Conservation (phyloP, 2,888 invertebrate species). For the Ophioninae sp. region DNA sequence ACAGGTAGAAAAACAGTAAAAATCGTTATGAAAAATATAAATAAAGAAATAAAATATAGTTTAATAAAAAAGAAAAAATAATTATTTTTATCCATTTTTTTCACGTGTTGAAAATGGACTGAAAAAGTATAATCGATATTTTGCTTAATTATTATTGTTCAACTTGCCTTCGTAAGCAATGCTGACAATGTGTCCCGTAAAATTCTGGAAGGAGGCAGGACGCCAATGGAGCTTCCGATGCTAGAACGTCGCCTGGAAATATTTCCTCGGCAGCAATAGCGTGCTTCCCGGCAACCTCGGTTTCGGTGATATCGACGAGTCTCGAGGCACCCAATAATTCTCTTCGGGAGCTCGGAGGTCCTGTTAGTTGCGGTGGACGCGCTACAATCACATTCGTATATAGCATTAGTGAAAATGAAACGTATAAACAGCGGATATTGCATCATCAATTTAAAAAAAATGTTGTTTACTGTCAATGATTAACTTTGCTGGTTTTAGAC, state of each 20-base stretch:
- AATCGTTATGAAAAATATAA: not conserved
- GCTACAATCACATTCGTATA: slow-evolving; percentile 36
- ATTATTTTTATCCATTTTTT: too few species aligned
- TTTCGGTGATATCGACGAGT: slow-evolving; percentile 84
- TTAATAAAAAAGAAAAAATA: too few species aligned
- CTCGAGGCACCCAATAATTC: slow-evolving; percentile 84
- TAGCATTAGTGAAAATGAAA: not conserved
- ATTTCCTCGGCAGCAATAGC: slow-evolving; percentile 85
- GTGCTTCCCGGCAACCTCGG: slow-evolving; percentile 86
- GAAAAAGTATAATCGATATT: too few species aligned
- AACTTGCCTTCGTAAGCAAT: slow-evolving; percentile 88
- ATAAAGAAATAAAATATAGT: not conserved
- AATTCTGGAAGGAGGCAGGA: slow-evolving; percentile 88
- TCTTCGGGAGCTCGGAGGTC: slow-evolving; percentile 81
- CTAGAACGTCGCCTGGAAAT: slow-evolving; percentile 87
- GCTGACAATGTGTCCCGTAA: slow-evolving; percentile 90
- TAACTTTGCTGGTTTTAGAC: too few species aligned
- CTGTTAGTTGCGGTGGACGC: slow-evolving; percentile 78
- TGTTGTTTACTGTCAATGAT: too few species aligned
- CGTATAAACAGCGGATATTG: not conserved
- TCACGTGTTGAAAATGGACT: too few species aligned
- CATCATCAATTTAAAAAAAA: too few species aligned
- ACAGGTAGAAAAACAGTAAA: too few species aligned
- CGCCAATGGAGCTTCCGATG: slow-evolving; percentile 88
- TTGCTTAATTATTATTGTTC: not conserved